Evolutionary conservation across 1,140 invertebrate genomes (phyloP), one percentile per base, ranked within the genome.

Genomic region (Diorhabda sublineata): DNA sequence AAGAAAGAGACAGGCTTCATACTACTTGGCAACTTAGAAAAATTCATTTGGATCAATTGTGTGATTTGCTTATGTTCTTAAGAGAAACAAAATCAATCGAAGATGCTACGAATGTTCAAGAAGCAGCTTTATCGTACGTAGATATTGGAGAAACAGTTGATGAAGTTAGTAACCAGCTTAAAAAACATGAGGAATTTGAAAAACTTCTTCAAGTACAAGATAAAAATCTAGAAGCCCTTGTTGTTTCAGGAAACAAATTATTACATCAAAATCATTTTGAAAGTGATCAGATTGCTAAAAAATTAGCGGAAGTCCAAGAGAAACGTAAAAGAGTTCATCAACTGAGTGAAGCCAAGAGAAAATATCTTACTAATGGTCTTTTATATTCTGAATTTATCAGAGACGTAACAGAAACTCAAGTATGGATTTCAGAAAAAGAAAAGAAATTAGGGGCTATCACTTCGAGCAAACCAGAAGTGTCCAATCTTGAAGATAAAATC

Each of bases 221-320:
- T 72, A 94, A 96, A 80, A 97, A 97, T 83, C 84, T 98, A 3
- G 85, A 86, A 0, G 87, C 91, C 0, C 81, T 98, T 26, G 52
- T 75, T 41, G 89, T 94, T 78, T 91, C 92, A 56, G 95, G 98
- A 77, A 94, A 94, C 42, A 95, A 97, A 79, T 87, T 99, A 64
- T 83, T 98, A 5, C 87, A 91, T 61, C 94, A 96, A 78, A 92
- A 94, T 78, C 98, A 99, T 82, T 99, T 98, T 80, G 95, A 99
- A 79, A 92, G 92, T 69, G 87, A 90, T 26, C 89, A 90, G 43
- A 98, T 99, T 63, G 86, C 88, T 59, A 87, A 83, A 57, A 85
- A 89, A 69, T 81, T 96, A 5, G 83, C 86, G 42, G 89, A 91
- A 70, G 90, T 94, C 45, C 84, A 90, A 45, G 84, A 86, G 5